These are phyloP conservation scores for Coreius guichenoti DNA, from an alignment of 2,797 vertebrate species.

Conservation along the genomic window DNA sequence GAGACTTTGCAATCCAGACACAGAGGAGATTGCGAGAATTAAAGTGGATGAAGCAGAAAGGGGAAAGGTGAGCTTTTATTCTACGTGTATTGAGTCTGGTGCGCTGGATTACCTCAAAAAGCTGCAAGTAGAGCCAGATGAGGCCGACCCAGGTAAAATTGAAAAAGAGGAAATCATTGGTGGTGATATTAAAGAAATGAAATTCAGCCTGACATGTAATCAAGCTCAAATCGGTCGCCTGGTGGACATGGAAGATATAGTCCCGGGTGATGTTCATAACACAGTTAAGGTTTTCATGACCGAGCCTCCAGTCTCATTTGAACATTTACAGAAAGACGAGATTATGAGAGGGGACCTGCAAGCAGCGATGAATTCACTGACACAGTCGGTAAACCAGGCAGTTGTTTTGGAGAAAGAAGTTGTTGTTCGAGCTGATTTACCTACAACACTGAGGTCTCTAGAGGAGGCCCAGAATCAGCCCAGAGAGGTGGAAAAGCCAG, in stretches of 20 bases:
- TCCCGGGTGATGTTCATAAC: conserved; percentile 88
- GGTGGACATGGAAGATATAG: conserved; percentile 83
- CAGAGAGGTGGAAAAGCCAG: conserved; percentile 83
- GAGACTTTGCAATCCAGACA: conserved; percentile 77
- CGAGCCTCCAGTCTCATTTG: conserved; percentile 73
- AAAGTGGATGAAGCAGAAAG: conserved; percentile 86
- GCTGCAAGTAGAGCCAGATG: conserved; percentile 79
- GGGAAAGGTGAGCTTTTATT: conserved; percentile 92
- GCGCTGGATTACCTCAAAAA: conserved; percentile 88
- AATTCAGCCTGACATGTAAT: conserved; percentile 81
- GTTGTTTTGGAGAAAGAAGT: conserved; percentile 84
- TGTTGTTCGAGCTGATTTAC: conserved; percentile 84
- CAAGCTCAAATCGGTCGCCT: conserved; percentile 82
- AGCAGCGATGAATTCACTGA: conserved; percentile 83
- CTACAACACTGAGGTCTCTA: conserved; percentile 81
- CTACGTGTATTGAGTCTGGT: conserved; percentile 93
- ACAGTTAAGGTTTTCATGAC: conserved; percentile 86
- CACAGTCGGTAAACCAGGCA: conserved; percentile 83
- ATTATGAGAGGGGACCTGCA: conserved; percentile 87
- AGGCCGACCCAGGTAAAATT: conserved; percentile 62
- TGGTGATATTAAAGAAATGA: conserved; percentile 86
- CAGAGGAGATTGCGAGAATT: conserved; percentile 75
- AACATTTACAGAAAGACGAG: conserved; percentile 81
- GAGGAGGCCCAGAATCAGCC: conserved; percentile 77
- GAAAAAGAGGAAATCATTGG: conserved; percentile 83